phyloP scores from a whole-genome alignment of 1,140 invertebrate species.

The Neelides sp. region DNA sequence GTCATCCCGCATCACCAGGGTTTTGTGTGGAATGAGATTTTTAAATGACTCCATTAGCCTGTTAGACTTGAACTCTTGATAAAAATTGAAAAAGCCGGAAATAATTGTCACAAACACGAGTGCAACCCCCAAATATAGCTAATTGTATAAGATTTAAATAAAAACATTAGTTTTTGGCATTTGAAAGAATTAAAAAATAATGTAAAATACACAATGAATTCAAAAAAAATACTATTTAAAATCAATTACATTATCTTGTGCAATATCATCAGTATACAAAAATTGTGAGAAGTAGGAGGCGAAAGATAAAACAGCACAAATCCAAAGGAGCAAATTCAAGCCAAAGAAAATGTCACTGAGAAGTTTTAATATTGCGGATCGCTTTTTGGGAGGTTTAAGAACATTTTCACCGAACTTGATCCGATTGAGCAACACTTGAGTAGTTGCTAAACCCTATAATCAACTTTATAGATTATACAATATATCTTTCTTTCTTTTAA shows the following conservation, averaged over 20 bases:
- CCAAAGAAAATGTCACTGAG: conserved; percentile 52
- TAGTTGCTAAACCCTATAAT: not conserved
- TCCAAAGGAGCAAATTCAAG: conserved; percentile 61
- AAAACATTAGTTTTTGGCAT: not conserved
- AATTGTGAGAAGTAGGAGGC: conserved; percentile 46
- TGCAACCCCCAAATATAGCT: conserved; percentile 86
- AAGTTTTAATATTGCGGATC: conserved; percentile 51
- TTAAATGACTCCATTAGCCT: conserved; percentile 95
- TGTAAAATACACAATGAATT: not conserved
- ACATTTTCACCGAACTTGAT: conserved; percentile 55
- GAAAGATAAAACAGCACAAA: conserved; percentile 56
- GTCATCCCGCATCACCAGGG: conserved; percentile 52
- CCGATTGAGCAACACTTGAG: conserved; percentile 32
- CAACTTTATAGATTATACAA: too few species aligned
- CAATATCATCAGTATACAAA: conserved; percentile 21
- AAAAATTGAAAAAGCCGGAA: conserved; percentile 94
- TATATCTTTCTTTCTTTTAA: too few species aligned
- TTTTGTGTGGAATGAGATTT: conserved; percentile 82
- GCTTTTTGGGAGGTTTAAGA: conserved; percentile 47
- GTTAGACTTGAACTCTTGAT: conserved; percentile 92
- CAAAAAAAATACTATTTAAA: not conserved
- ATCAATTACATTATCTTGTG: conserved; percentile 10
- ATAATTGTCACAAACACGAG: conserved; percentile 89
- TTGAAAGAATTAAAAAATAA: not conserved
- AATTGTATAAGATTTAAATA: conserved; percentile 11